phyloP scores from a whole-genome alignment of 2,113 vertebrate species.

The Crocuta crocuta region DNA sequence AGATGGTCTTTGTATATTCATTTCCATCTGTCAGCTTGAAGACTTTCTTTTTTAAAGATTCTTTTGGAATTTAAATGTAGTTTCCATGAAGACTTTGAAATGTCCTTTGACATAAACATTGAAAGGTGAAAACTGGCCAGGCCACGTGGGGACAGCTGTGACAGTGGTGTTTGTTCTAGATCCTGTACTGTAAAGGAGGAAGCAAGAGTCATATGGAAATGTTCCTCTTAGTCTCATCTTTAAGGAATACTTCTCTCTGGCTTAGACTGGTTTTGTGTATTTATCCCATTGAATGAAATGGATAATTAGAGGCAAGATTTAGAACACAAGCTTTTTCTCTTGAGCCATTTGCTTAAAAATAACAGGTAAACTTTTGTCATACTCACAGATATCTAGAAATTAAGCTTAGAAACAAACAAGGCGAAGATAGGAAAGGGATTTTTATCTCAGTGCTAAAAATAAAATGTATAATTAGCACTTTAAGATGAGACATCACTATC shows the following conservation, averaged over 20 bases:
- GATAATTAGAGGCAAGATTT: neutral
- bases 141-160: neutral
- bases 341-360: neutral
- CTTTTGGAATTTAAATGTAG: conserved; percentile 19
- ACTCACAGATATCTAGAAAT: neutral
- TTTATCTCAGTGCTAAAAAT: conserved; percentile 34
- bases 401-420: neutral
- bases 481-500: neutral
- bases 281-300: neutral
- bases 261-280: neutral
- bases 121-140: conserved; percentile 54
- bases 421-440: neutral
- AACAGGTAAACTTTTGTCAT: neutral
- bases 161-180: neutral
- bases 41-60: neutral
- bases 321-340: neutral
- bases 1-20: neutral
- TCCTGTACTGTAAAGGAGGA: conserved; percentile 1
- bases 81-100: neutral
- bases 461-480: neutral
- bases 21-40: neutral
- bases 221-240: conserved; percentile 22
- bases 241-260: neutral
- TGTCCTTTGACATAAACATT: conserved; percentile 56
- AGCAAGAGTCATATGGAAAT: conserved; percentile 48